These are phyloP conservation scores for Anoplius nigerrimus DNA, from an alignment of 2,888 invertebrate genomes.

Conservation along the genomic window DNA sequence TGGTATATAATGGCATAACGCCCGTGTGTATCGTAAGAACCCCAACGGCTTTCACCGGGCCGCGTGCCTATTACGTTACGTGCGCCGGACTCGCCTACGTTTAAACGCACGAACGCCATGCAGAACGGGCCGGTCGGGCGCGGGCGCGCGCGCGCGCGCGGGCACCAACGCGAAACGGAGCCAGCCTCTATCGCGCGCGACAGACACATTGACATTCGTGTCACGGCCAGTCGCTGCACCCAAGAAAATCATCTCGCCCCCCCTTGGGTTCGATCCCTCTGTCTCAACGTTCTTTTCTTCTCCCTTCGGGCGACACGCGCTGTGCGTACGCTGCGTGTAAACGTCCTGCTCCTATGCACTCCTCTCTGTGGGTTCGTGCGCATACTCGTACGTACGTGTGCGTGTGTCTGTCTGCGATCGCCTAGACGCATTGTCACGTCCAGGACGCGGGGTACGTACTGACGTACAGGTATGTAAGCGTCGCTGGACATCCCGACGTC, in stretches of 20 bases:
- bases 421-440: slow-evolving; percentile 30
- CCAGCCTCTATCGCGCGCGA: slow-evolving; percentile 44
- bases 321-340: background rate
- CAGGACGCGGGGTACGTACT: background rate
- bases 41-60: slow-evolving; percentile 58
- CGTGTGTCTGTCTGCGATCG: slow-evolving; percentile 4
- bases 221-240: slow-evolving; percentile 70
- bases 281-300: background rate
- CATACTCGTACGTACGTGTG: slow-evolving; percentile 36
- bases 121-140: too few relatives aligned
- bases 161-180: slow-evolving; percentile 16
- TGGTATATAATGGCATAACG: slow-evolving; percentile 59
- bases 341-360: too few relatives aligned
- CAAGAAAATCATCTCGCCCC: slow-evolving; percentile 47
- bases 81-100: slow-evolving; percentile 43
- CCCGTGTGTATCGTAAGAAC: slow-evolving; percentile 51
- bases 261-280: slow-evolving; percentile 1
- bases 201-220: slow-evolving; percentile 67
- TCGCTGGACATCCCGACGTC: background rate
- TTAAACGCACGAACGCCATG: slow-evolving; percentile 53
- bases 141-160: too few relatives aligned
- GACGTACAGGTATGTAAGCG: too few relatives aligned
- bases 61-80: slow-evolving; percentile 61
- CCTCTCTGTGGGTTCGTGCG: too few relatives aligned
- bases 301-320: slow-evolving; percentile 1